Evolutionary conservation across 2,113 vertebrate species (phyloP).

Genomic region (Rhinopomastus cyanomelas): DNA sequence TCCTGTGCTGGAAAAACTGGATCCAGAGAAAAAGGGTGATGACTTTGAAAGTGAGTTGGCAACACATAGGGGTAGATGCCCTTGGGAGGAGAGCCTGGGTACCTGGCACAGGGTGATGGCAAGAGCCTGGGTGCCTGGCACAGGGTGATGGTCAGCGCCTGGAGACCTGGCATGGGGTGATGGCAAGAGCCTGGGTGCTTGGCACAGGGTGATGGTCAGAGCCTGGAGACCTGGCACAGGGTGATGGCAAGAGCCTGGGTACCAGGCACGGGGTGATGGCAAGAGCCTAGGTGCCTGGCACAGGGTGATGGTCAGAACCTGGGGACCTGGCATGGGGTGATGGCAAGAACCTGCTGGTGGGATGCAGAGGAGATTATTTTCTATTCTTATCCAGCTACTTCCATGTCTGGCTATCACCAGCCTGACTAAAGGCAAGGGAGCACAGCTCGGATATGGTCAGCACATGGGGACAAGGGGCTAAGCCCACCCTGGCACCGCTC

Average conservation of each 20-base stretch:
- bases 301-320: too few species aligned
- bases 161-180: neutral
- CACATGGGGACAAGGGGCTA: too few species aligned
- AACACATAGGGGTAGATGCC: accelerated
- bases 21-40: neutral
- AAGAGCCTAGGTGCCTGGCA: neutral
- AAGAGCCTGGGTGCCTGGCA: neutral
- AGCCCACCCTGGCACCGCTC: too few species aligned
- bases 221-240: too few species aligned
- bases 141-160: too few species aligned
- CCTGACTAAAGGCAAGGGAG: too few species aligned
- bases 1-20: neutral
- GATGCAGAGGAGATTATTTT: too few species aligned
- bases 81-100: neutral
- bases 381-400: too few species aligned
- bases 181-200: neutral
- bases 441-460: too few species aligned
- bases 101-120: neutral
- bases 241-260: neutral
- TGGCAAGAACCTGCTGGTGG: neutral
- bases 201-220: too few species aligned
- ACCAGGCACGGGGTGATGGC: neutral
- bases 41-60: neutral
- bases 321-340: neutral
- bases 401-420: too few species aligned